Evolutionary conservation across 2,797 vertebrate species (phyloP), one percentile per base, ranked within the genome.

Genomic region (Hyperoplus immaculatus): DNA sequence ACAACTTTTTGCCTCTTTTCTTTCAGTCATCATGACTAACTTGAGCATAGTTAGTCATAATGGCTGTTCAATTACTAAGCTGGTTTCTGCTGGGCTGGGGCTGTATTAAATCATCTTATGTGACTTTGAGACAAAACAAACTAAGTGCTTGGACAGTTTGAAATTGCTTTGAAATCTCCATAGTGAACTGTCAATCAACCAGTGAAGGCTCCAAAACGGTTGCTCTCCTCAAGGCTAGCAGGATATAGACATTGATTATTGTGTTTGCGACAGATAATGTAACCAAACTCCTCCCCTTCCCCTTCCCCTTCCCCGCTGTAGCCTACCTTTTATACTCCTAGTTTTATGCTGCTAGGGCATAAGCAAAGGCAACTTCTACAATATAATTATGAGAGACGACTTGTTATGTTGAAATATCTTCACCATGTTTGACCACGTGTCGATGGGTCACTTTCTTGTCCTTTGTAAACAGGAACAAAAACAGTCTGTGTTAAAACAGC

Each of bases 111-210:
- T 49, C 11, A 39, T 57, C 51, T 70, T 6, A 65, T 46, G 47
- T 59, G 13, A 38, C 46, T 38, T 64, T 46, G 3, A 15, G 49
- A 61, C 36, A 61, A 14, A 42, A 47, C 50, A 74, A 50, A 69
- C 16, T n/a, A 12, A 68, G 53, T 18, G 18, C 4, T 4, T 1
- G 10, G 9, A 21, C 43, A 39, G 15, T 51, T 61, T 55, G 46
- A 49, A 53, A 54, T 46, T 51, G 43, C 43, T 77, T 29, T 73
- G 69, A 71, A 69, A 75, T 54, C 29, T 29, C 54, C 18, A 36
- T 9, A 66, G 12, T 47, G 50, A 57, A 21, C 29, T 54, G 45
- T 65, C 53, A 57, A 72, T 63, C 51, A 57, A 45, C 3, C 51
- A 46, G 43, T 15, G 51, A 63, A 49, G 39, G 11, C 38, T 60